Percentiles rank a stretch among this genome's conserved stretches.
phyloP scores from a whole-genome alignment of 1,140 invertebrate species.

The Heterodera schachtii region DNA sequence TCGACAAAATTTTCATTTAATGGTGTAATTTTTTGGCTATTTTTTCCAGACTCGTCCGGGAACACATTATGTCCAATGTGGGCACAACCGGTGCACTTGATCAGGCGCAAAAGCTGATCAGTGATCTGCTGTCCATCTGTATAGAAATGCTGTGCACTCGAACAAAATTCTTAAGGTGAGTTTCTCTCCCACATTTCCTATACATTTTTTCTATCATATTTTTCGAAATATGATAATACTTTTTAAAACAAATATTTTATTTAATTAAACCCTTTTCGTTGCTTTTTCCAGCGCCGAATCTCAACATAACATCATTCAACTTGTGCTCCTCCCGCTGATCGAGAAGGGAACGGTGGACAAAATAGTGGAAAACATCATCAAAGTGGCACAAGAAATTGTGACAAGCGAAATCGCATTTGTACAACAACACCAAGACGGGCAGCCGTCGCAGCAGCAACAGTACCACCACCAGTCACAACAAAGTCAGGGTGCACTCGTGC shows the following conservation, averaged over 20 bases:
- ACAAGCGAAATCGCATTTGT: not conserved
- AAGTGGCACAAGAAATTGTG: slow-evolving; percentile 16
- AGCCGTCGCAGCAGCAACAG: slow-evolving; percentile 11
- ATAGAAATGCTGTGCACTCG: slow-evolving; percentile 43
- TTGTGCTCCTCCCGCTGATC: slow-evolving; percentile 39
- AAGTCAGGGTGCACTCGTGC: slow-evolving; percentile 27
- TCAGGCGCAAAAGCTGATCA: slow-evolving; percentile 33
- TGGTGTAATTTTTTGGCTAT: not conserved
- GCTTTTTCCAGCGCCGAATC: slow-evolving; percentile 11
- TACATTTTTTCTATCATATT: too few relatives aligned
- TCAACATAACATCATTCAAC: slow-evolving; percentile 36
- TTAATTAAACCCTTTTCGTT: not conserved
- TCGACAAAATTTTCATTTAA: too few relatives aligned
- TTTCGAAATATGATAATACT: too few relatives aligned
- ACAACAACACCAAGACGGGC: slow-evolving; percentile 15
- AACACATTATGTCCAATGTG: slow-evolving; percentile 28
- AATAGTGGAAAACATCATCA: slow-evolving; percentile 33
- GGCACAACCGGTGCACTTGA: slow-evolving; percentile 23
- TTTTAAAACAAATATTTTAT: not conserved
- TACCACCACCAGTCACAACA: slow-evolving; percentile 1
- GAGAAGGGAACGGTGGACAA: slow-evolving; percentile 40
- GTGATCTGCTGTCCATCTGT: slow-evolving; percentile 37
- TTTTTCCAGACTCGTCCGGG: slow-evolving; percentile 33
- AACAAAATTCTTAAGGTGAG: slow-evolving; percentile 21
- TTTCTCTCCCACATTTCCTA: too few relatives aligned